Conservation (phyloP, 2,113 vertebrate genomes). For the Marmota flaviventris region DNA sequence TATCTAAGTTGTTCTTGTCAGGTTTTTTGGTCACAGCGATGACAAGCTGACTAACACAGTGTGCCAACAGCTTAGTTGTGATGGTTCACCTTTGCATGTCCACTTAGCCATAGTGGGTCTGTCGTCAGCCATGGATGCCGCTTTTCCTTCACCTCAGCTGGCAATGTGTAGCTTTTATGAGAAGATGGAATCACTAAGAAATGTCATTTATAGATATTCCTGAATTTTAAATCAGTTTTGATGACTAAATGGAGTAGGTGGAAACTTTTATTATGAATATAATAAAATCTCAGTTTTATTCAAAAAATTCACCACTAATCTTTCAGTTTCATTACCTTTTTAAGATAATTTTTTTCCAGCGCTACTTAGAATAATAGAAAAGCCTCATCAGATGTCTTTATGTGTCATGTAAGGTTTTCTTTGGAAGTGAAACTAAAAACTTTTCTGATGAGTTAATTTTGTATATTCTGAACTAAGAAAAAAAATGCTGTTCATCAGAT, state of each 20-base stretch:
- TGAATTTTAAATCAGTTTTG: conserved; percentile 76
- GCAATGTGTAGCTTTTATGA: background rate
- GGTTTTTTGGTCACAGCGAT: no score
- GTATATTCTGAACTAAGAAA: conserved; percentile 54
- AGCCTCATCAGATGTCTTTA: conserved; percentile 66
- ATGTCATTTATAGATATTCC: conserved; percentile 59
- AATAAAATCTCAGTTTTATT: conserved; percentile 79
- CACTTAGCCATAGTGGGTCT: background rate
- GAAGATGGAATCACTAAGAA: conserved; percentile 24
- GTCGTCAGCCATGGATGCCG: background rate
- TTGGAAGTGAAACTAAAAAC: conserved; percentile 71
- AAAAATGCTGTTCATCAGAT: conserved; percentile 50
- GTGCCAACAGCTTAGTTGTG: background rate
- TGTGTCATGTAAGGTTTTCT: conserved; percentile 75
- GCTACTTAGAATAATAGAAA: conserved; percentile 60
- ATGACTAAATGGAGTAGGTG: conserved; percentile 82
- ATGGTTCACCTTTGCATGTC: background rate
- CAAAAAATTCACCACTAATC: conserved; percentile 69
- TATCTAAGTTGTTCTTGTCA: no score
- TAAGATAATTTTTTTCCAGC: conserved; percentile 63
- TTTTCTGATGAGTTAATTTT: conserved; percentile 69
- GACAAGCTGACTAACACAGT: no score
- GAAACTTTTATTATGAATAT: conserved; percentile 78
- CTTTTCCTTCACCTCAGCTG: background rate
- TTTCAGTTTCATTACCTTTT: conserved; percentile 75